A percentile compares a stretch with the other conserved stretches of the same genome.
Conservation (phyloP, 2,888 invertebrate genomes). For the Hermaeophaga mercurialis region DNA sequence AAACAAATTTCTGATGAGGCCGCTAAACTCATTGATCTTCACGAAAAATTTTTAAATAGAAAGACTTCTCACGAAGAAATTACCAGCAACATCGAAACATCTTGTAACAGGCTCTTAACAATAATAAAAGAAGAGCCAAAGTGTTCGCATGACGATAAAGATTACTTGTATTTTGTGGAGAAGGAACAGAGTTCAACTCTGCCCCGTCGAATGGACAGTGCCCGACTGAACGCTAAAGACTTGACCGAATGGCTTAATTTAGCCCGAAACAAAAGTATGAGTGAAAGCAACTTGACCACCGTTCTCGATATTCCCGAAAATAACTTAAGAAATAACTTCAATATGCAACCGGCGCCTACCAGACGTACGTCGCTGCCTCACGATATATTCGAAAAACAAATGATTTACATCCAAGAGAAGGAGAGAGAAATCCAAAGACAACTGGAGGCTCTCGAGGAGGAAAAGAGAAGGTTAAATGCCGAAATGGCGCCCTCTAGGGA, state of each 20-base stretch:
- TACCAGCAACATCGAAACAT: conserved; percentile 28
- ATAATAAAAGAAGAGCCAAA: conserved; percentile 62
- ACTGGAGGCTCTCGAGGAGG: conserved; percentile 66
- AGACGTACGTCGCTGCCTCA: conserved; percentile 67
- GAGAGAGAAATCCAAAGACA: conserved; percentile 72
- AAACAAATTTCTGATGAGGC: conserved; percentile 62
- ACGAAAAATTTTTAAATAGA: conserved; percentile 71
- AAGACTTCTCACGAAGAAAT: conserved; percentile 47
- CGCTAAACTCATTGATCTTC: conserved; percentile 70
- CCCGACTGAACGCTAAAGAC: conserved; percentile 52
- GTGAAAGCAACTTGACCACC: conserved; percentile 43
- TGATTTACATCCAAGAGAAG: conserved; percentile 69
- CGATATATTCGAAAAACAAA: conserved; percentile 67
- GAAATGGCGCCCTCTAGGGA: conserved; percentile 56
- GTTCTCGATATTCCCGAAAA: conserved; percentile 39
- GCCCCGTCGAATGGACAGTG: conserved; percentile 34
- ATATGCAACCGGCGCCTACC: conserved; percentile 28
- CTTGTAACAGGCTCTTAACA: conserved; percentile 61
- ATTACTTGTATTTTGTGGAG: conserved; percentile 36
- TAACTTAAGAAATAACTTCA: conserved; percentile 38
- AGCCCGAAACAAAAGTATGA: conserved; percentile 54
- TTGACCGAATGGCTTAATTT: conserved; percentile 61
- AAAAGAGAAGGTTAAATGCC: conserved; percentile 56
- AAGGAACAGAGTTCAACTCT: conserved; percentile 30
- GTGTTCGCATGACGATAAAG: conserved; percentile 18